These are phyloP conservation scores for Prinia subflava DNA, from an alignment of 2,113 vertebrate genomes.

Conservation along the genomic window DNA sequence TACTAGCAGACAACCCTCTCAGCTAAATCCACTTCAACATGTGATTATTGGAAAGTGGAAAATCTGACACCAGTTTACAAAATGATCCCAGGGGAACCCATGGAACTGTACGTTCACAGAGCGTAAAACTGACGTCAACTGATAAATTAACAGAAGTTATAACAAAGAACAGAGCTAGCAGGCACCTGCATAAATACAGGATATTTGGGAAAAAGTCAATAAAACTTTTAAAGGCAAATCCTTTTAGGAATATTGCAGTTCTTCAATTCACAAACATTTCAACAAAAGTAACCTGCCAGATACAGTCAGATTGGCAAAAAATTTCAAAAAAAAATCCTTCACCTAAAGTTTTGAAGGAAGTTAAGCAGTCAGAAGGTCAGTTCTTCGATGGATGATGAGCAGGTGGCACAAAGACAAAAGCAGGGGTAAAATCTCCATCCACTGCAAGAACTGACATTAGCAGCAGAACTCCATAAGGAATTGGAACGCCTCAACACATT, in stretches of 20 bases:
- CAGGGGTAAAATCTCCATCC: background rate
- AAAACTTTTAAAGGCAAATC: background rate
- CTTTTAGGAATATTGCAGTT: background rate
- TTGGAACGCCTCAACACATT: background rate
- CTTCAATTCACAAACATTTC: background rate
- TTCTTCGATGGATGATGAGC: background rate
- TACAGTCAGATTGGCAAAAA: background rate
- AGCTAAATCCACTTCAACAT: background rate
- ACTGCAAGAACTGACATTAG: background rate
- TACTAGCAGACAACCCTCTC: background rate
- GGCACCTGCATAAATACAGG: constrained; percentile 4
- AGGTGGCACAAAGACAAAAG: background rate
- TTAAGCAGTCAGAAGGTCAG: background rate
- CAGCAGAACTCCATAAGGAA: background rate
- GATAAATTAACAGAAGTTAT: background rate
- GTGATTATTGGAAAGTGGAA: background rate
- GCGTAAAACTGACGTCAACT: background rate
- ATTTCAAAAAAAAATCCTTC: background rate
- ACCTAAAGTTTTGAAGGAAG: background rate
- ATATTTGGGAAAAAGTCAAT: background rate
- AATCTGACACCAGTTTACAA: background rate
- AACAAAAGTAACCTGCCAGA: background rate
- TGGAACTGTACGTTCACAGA: background rate
- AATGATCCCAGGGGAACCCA: background rate
- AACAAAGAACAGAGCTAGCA: constrained; percentile 8